Conservation (phyloP, 2,888 invertebrate species). For the Tachina fera region DNA sequence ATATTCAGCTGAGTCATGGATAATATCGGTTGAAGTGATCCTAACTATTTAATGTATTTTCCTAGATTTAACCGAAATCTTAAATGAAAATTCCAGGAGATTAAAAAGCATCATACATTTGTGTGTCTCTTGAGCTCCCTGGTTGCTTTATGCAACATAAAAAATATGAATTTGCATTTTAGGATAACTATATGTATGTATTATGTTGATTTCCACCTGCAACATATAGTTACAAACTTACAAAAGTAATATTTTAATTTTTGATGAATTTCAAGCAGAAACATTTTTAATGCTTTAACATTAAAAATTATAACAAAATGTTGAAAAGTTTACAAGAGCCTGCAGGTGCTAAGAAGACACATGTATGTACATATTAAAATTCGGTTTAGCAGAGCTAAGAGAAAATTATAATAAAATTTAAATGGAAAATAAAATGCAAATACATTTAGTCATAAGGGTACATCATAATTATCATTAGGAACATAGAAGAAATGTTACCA, state of each 20-base stretch:
- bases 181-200: conserved; percentile 26
- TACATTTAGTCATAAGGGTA: too few species aligned
- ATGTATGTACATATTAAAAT: neutral
- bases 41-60: too few species aligned
- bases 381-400: neutral
- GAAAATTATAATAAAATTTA: neutral
- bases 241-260: conserved; percentile 23
- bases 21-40: too few species aligned
- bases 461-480: too few species aligned
- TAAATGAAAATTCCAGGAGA: too few species aligned
- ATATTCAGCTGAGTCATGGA: too few species aligned
- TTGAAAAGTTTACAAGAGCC: conserved; percentile 12
- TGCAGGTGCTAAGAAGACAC: neutral
- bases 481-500: too few species aligned
- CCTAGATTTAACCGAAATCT: too few species aligned
- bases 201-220: conserved; percentile 30
- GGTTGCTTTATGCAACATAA: too few species aligned
- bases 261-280: conserved; percentile 2
- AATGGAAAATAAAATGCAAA: neutral
- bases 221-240: conserved; percentile 30
- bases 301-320: conserved; percentile 20
- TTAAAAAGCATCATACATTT: neutral
- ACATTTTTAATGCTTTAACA: neutral
- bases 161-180: conserved; percentile 55
- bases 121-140: neutral